Evolutionary conservation across 2,888 invertebrate genomes (phyloP), one percentile per base, ranked within the genome.

Genomic region (Cybosia mesomella): DNA sequence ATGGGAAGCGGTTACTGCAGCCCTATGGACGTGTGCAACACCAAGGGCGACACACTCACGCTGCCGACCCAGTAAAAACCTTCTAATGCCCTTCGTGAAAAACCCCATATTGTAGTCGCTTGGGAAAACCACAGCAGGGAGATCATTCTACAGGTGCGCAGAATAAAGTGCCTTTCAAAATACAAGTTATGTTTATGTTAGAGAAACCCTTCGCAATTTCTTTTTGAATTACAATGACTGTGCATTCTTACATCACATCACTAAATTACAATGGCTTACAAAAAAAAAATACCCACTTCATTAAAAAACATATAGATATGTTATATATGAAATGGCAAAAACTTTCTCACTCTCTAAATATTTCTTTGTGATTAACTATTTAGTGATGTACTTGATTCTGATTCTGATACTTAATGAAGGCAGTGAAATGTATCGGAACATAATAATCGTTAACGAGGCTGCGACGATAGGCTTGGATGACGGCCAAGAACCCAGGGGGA

Each of bases 291-390:
- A 68, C 71, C 67, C 68, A 66, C n/a, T 67, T 78, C 73, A 78
- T 80, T 66, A 67, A 54, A 49, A 62, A 59, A 22, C 34, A 53
- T 15, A 59, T 54, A 10, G 9, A 9, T 34, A 22, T 32, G 13
- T 34, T 15, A 58, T 15, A 32, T 32, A 22, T 54, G 54, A 63
- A 54, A 63, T 54, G 63, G 18, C 24, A 58, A 57, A 71, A 67
- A 68, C 65, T 81, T 73, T 73, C 73, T 32, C 58, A 71, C 79
- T 79, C 81, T 81, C 82, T 73, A 81, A 81, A 74, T 70, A 68
- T 71, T 74, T 63, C 74, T 34, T 68, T 74, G 58, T 70, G 79
- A 81, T 74, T 79, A 74, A 72, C 54, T 54, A 59, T 80, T 71
- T 67, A 49, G 64, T 58, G 28, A 66, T 65, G 67, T 72, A 72